These are phyloP conservation scores for Spheniscus mendiculus DNA, from an alignment of 2,113 vertebrate genomes.

Conservation along the genomic window DNA sequence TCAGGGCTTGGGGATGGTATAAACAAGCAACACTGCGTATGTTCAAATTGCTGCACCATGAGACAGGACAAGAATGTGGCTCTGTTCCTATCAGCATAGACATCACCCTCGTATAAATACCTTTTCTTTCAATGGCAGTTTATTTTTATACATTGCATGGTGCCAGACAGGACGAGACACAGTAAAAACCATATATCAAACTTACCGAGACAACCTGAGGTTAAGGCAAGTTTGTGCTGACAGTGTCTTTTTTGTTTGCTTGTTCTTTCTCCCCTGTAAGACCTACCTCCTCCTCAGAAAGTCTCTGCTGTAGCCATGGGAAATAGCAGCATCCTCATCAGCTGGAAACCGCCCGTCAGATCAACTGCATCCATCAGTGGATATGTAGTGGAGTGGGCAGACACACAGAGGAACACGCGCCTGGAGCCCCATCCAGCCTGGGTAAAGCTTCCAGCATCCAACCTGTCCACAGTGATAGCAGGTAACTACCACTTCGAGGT, in stretches of 20 bases:
- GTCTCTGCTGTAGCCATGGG: constrained; percentile 20
- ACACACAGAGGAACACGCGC: fast-evolving
- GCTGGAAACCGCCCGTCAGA: constrained; percentile 27
- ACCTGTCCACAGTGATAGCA: constrained; percentile 16
- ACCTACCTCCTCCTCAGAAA: constrained; percentile 35
- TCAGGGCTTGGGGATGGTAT: not conserved
- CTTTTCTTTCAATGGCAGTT: not conserved
- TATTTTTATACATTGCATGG: fast-evolving
- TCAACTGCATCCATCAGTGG: not conserved
- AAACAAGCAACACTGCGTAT: fast-evolving
- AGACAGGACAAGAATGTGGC: fast-evolving
- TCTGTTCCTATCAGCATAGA: not conserved
- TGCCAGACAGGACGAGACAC: fast-evolving
- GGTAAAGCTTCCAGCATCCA: constrained; percentile 31
- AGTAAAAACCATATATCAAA: fast-evolving
- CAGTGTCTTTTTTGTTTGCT: fast-evolving
- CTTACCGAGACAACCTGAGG: fast-evolving
- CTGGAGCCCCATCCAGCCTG: not conserved
- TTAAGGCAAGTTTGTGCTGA: fast-evolving
- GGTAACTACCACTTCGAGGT: not conserved
- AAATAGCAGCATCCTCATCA: constrained; percentile 33
- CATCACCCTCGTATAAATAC: fast-evolving
- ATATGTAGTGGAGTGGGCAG: constrained; percentile 73
- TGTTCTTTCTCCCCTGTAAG: not conserved
- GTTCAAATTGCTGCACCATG: fast-evolving